Conservation (phyloP, 2,888 invertebrate genomes). For the Prosapia bicincta region DNA sequence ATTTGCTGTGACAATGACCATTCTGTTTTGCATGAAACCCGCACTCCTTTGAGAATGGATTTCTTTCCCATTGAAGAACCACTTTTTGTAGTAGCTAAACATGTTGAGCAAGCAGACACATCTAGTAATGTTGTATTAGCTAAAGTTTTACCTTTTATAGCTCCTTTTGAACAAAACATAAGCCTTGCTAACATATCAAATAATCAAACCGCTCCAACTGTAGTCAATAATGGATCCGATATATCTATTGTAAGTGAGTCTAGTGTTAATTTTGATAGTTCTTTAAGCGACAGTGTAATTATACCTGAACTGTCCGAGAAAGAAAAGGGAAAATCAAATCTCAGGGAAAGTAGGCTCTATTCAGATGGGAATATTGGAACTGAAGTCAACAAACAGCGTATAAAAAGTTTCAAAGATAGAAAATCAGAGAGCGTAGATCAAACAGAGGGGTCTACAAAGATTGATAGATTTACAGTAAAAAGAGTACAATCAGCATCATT, state of each 20-base stretch:
- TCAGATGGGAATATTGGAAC: constrained; percentile 26
- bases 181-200: not conserved
- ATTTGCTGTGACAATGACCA: constrained; percentile 51
- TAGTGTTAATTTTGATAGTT: constrained; percentile 7
- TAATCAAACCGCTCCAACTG: not conserved
- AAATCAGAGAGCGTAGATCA: not conserved
- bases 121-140: constrained; percentile 2
- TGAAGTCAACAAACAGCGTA: not conserved
- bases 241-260: not conserved
- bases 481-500: constrained; percentile 39
- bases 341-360: constrained; percentile 18
- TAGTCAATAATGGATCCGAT: not conserved
- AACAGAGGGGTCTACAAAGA: constrained; percentile 12
- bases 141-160: not conserved
- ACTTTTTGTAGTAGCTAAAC: constrained; percentile 16
- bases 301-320: not conserved
- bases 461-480: constrained; percentile 37
- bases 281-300: not conserved
- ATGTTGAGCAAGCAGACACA: constrained; percentile 23
- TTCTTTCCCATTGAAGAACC: constrained; percentile 44
- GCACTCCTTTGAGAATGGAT: not conserved
- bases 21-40: constrained; percentile 42
- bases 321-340: constrained; percentile 12
- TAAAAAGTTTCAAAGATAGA: not conserved
- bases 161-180: not conserved